A percentile compares a stretch with the other conserved stretches of the same genome.
These are phyloP conservation scores for Amyelois transitella DNA, from an alignment of 1,140 invertebrate species.

Conservation along the genomic window DNA sequence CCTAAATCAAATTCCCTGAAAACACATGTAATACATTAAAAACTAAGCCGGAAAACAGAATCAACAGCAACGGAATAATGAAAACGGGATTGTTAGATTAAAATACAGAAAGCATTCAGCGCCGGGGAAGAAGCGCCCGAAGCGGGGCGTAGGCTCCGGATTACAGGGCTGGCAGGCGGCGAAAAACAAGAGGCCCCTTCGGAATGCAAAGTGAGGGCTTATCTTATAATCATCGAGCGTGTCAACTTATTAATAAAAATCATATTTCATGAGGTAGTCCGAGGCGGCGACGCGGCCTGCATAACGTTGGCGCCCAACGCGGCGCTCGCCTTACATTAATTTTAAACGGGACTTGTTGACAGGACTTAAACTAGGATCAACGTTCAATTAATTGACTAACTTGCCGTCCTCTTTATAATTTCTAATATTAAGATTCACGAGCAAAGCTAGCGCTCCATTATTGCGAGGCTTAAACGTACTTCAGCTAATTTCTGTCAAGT, in stretches of 20 bases:
- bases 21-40: slow-evolving; percentile 4
- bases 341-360: slow-evolving; percentile 36
- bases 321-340: slow-evolving; percentile 28
- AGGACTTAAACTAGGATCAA: slow-evolving; percentile 19
- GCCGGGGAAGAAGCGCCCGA: slow-evolving; percentile 13
- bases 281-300: slow-evolving; percentile 22
- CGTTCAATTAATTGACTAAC: slow-evolving; percentile 18
- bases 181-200: slow-evolving; percentile 56
- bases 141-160: slow-evolving; percentile 42
- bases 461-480: slow-evolving; percentile 23
- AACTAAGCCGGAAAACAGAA: slow-evolving; percentile 9
- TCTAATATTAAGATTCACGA: neutral
- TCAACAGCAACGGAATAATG: slow-evolving; percentile 11
- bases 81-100: slow-evolving; percentile 16
- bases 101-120: slow-evolving; percentile 13
- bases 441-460: slow-evolving; percentile 7
- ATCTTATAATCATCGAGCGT: slow-evolving; percentile 73
- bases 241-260: slow-evolving; percentile 74
- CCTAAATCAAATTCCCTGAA: neutral
- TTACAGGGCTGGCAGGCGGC: slow-evolving; percentile 42
- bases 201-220: slow-evolving; percentile 72
- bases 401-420: slow-evolving; percentile 11
- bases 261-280: slow-evolving; percentile 60
- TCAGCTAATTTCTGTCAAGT: slow-evolving; percentile 46
- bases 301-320: slow-evolving; percentile 24